Base-by-base conservation (phyloP, 2,113 vertebrate species). In the Clarias macrocephalus region DNA sequence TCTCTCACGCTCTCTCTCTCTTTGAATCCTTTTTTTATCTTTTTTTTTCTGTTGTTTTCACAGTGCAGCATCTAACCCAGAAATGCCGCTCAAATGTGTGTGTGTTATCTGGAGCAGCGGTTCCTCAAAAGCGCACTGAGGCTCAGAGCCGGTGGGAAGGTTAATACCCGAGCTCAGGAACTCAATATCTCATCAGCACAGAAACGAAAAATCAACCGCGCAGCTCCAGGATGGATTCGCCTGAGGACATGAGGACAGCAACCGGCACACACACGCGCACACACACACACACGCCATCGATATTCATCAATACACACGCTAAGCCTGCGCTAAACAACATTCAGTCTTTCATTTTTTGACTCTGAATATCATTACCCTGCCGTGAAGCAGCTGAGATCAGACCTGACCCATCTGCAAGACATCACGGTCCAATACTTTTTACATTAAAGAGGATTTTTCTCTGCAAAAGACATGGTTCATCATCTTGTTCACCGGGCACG, bases 151-250 rank as follows among this genome's bases (percentile, higher is more conserved):
- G 23, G 13, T 28, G 75, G 4, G 48, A 77, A 77, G 75, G 52
- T 56, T 54, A 79, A 79, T 79, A 13, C 56, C 16, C 5, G 42
- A 54, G 52, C n/a, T 10, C 48, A 79, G 25, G 25, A 79, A 28
- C 75, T 79, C 52, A 56, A 79, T 79, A 79, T 79, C 75, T 79
- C 75, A 79, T 79, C 75, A 79, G 7, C 25, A 56, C 75, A 56
- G 2, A 30, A 8, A 77, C 75, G 0, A 18, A 75, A 54, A 79
- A 79, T 79, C 52, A 56, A 28, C 12, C 52, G 52, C 56, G 52
- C 25, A 28, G 75, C n/a, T 28, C 33, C 33, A 73, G 8, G 19
- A 73, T 73, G 70, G 42, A 73, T 12, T 54, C 25, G 3, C 75
- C 48, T 16, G 7, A 79, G 52, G 75, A 79, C 75, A 3, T 18